phyloP scores from a whole-genome alignment of 2,797 vertebrate genomes.

The Serranus cabrilla region DNA sequence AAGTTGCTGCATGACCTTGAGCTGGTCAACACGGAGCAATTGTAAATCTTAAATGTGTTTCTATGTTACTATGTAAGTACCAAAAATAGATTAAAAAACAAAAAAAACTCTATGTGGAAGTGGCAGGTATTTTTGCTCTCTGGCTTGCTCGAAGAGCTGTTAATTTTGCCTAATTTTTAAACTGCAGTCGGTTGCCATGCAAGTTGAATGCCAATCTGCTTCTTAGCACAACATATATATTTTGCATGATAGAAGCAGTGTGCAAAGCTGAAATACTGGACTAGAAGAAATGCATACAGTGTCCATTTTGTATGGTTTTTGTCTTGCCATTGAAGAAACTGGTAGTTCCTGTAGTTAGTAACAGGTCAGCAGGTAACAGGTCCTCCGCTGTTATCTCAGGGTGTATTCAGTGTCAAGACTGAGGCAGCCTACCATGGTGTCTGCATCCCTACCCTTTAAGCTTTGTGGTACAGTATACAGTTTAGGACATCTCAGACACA shows the following conservation, averaged over 20 bases:
- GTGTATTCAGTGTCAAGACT: conserved; percentile 91
- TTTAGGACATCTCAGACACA: conserved; percentile 16
- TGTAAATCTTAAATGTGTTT: neutral
- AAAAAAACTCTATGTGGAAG: conserved; percentile 7
- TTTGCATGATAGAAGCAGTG: conserved; percentile 57
- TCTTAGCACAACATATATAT: conserved; percentile 23
- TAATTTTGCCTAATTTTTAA: conserved; percentile 36
- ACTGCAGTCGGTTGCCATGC: conserved; percentile 40
- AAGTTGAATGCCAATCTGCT: conserved; percentile 55
- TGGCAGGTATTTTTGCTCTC: conserved; percentile 29
- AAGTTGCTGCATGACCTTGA: conserved; percentile 73
- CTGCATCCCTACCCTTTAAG: conserved; percentile 55
- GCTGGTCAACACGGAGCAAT: conserved; percentile 40
- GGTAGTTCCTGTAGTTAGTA: conserved; percentile 85
- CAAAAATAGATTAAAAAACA: neutral
- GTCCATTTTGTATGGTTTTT: conserved; percentile 63
- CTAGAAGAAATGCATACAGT: conserved; percentile 24
- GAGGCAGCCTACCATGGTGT: conserved; percentile 90
- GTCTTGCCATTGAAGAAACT: conserved; percentile 87
- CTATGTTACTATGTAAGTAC: neutral
- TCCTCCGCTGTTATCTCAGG: conserved; percentile 91
- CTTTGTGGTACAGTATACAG: neutral
- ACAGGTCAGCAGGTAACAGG: conserved; percentile 86
- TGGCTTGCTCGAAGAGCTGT: conserved; percentile 52
- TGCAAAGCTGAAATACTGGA: conserved; percentile 31